Conservation (phyloP, 2,113 vertebrate species). For the Festucalex cinctus region DNA sequence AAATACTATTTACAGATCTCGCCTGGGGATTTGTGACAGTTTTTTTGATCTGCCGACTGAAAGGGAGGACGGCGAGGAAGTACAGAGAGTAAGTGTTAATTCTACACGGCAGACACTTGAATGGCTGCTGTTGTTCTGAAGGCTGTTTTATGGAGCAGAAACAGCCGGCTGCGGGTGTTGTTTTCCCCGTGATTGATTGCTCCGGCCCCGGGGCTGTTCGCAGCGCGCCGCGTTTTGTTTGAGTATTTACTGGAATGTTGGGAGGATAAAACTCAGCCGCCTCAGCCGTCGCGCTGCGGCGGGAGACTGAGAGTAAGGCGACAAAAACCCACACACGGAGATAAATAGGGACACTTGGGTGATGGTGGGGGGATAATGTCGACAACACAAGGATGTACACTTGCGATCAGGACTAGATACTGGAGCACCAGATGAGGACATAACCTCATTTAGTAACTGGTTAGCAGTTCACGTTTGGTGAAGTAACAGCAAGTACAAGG, state of each 20-base stretch:
- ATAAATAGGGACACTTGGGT: constrained; percentile 8
- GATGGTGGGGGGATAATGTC: neutral
- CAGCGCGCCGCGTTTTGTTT: constrained; percentile 54
- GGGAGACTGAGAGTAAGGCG: constrained; percentile 23
- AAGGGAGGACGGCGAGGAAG: constrained; percentile 30
- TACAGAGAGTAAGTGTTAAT: constrained; percentile 48
- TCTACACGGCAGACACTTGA: constrained; percentile 45
- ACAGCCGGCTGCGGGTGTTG: constrained; percentile 61
- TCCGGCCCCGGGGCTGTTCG: constrained; percentile 56
- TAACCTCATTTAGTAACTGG: neutral
- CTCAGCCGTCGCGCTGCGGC: constrained; percentile 38
- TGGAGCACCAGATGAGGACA: neutral
- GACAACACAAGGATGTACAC: neutral
- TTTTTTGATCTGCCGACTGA: constrained; percentile 44
- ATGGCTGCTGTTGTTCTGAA: constrained; percentile 61
- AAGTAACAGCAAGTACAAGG: too few relatives aligned
- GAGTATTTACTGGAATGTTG: constrained; percentile 69
- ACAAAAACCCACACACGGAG: constrained; percentile 32
- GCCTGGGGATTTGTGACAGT: constrained; percentile 32
- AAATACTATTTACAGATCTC: constrained; percentile 38
- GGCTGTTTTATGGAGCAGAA: constrained; percentile 68
- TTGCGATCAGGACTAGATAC: neutral
- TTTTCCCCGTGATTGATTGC: constrained; percentile 71
- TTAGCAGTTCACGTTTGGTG: too few relatives aligned
- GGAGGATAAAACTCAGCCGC: constrained; percentile 66